Base-by-base conservation (phyloP, 2,888 invertebrate genomes). In the Drosophila yooni region DNA sequence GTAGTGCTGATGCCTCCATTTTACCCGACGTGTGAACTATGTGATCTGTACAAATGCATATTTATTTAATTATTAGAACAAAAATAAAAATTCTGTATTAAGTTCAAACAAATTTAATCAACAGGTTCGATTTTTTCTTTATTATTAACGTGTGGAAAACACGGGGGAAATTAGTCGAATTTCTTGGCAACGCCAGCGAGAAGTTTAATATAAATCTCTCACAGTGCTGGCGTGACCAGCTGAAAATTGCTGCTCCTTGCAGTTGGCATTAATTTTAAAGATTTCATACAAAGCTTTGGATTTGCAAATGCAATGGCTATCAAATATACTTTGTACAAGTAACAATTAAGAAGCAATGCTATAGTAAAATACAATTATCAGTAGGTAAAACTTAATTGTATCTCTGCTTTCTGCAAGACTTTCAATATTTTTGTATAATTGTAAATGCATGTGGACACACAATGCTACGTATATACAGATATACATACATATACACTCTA, bases 151-250 rank as follows among this genome's bases (percentile, higher is more conserved):
- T 72, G 21, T 48, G 57, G 48, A 51, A 72, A 73, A 66, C 62
- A 68, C 48, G 62, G 68, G 68, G 68, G 68, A 68, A 80, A 68
- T 63, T 60, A n/a, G 50, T 65, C 31, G 53, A 79, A 79, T 69
- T 52, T 56, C 25, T 18, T 58, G 77, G 29, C 34, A 57, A 43
- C 60, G 70, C 73, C 80, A 89, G 80, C 81, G 86, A 91, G 92
- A 92, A 92, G 91, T 92, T 92, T 92, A 92, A 92, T 92, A 92
- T 92, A 92, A 92, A 92, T 92, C 91, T 92, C 92, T 89, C 88
- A 80, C 63, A 87, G 38, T 81, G 75, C 72, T 60, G 64, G 64
- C 63, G 67, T 11, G 2, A 51, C 54, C 60, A 36, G 21, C 53
- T 59, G 62, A 65, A 74, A 75, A 80, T 81, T 81, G 67, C 74